Conservation (phyloP, 2,888 invertebrate genomes). For the Mechanitis mazaeus region DNA sequence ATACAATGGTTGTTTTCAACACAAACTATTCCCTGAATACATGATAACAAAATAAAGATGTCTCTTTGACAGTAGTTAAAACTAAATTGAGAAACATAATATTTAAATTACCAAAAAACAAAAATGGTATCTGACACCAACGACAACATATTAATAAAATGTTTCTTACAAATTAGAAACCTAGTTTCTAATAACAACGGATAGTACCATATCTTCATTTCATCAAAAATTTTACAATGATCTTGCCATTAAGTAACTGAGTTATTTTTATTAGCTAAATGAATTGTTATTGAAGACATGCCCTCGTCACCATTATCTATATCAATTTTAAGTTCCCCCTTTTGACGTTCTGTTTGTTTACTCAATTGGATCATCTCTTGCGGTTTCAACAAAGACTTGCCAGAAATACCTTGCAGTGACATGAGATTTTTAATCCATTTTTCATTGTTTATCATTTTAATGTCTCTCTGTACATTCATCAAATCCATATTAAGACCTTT, state of each 20-base stretch:
- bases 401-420: constrained; percentile 40
- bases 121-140: too few relatives aligned
- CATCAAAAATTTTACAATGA: too few relatives aligned
- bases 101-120: too few relatives aligned
- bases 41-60: too few relatives aligned
- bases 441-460: constrained; percentile 41
- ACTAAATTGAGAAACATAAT: too few relatives aligned
- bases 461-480: constrained; percentile 23
- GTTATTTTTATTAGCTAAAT: constrained; percentile 29
- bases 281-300: constrained; percentile 43
- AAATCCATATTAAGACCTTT: constrained; percentile 40
- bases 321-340: constrained; percentile 46
- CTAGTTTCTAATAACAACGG: too few relatives aligned
- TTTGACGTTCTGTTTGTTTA: constrained; percentile 30
- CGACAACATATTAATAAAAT: too few relatives aligned
- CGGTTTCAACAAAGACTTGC: constrained; percentile 41
- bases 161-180: too few relatives aligned
- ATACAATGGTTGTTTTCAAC: too few relatives aligned
- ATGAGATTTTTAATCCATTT: constrained; percentile 51
- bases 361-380: constrained; percentile 42
- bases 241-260: not conserved
- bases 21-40: too few relatives aligned
- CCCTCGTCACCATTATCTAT: constrained; percentile 35
- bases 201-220: too few relatives aligned
- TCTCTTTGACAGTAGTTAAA: too few relatives aligned